Base-by-base conservation (phyloP, 2,797 vertebrate genomes). In the Bovichtus diacanthus region DNA sequence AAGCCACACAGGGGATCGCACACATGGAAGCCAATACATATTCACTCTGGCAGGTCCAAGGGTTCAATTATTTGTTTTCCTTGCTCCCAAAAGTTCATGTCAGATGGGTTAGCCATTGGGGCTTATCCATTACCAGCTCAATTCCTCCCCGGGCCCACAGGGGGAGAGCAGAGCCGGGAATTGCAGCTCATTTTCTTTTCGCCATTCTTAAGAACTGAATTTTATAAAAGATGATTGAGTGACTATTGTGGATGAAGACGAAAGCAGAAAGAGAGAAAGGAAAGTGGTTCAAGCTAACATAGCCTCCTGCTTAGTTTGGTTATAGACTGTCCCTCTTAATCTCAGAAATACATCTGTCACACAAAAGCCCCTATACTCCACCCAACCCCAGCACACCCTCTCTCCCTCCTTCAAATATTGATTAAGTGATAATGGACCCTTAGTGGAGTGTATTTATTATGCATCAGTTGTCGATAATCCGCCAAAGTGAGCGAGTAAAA, bases 361-460 rank as follows among this genome's bases (percentile, higher is more conserved):
- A 78, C 71, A 76, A 49, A 82, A 62, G 74, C 74, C 58, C 64
- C 49, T 3, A 0, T 1, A 5, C 80, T 44, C 39, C 60, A n/a
- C 65, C 67, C 62, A n/a, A 2, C 25, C 23, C 53, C 64, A 12
- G 10, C 71, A 25, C 59, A 39, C 39, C 82, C 61, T 43, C 77
- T 43, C 77, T 63, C 59, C 74, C 84, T 58, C 84, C 91, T 92
- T 87, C 81, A 93, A 92, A 90, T 96, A 96, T 96, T 95, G 95
- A 96, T 95, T 94, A 93, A 90, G 93, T 91, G 94, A 96, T 96
- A 96, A 96, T 96, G 95, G 95, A 96, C 95, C 95, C 93, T 96
- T 93, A 95, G 94, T 95, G 94, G 94, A 96, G 95, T 95, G 95
- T 95, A 96, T 96, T 96, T 96, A 96, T 96, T 95, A 96, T 96